Evolutionary conservation across 2,888 invertebrate genomes (phyloP), one percentile per base, ranked within the genome.

Genomic region (Nemoura dubitans): DNA sequence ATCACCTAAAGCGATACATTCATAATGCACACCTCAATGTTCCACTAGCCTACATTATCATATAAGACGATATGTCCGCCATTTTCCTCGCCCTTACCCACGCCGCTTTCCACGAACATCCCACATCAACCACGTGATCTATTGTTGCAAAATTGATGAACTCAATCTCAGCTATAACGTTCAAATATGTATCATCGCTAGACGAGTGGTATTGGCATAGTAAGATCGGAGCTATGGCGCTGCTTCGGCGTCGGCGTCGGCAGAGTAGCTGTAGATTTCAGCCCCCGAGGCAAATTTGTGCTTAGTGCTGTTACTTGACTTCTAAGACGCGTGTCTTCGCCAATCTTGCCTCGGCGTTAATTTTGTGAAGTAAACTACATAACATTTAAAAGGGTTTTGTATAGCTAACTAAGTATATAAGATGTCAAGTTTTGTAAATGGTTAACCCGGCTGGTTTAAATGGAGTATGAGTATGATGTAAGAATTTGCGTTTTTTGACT

Each of bases 91-190:
- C 59, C 59, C 21, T 21, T 59, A 59, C 59, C 59, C 59, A 10
- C 59, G 2, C 16, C 59, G 5, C 36, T 10, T 10, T 10, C 59
- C 59, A 10, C 59, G 5, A 36, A 36, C 59, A 10, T 21, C 21
- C 14, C 14, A 82, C 85, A 27, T 84, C 76, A 59, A 76, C 87
- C 76, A 76, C 78, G 78, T 78, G 78, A 78, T 78, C 28, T 27
- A 25, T 28, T 78, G 28, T 78, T 78, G 78, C 78, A 78, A 78
- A 27, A 25, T 78, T 27, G 78, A 78, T 78, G 78, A 78, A 10
- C 27, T 26, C 78, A 78, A 78, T 78, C 78, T 78, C n/a, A 78
- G 27, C 78, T 78, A 36, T 36, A 78, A 78, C 78, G 78, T 26
- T 78, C 78, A 78, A 78, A 28, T 78, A 78, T 78, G 78, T 78